Evolutionary conservation across 1,140 invertebrate genomes (phyloP), one percentile per base, ranked within the genome.

Genomic region (Sitophilus oryzae): DNA sequence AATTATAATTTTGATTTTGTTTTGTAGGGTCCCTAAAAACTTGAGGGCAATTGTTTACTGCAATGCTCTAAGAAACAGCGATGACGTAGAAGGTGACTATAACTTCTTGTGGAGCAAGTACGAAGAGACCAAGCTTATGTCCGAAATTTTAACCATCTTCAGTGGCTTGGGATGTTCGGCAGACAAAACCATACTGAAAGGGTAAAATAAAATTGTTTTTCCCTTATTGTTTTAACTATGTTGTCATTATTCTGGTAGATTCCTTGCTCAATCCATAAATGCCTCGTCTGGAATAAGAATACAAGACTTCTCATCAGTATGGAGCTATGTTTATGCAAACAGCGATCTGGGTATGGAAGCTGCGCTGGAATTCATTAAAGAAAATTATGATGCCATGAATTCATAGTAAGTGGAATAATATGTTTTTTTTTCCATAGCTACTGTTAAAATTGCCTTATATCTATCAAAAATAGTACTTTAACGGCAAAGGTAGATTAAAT

Each of bases 31-130:
- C 16, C 72, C 74, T 25, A 70, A 76, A 20, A 81, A 82, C 56
- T 72, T 80, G 59, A 74, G 77, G 20, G 73, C 74, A 18, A 76
- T 76, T 52, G 78, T 82, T 9, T 82, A 82, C 64, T 82, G 80
- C 61, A 70, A 67, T 40, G 77, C 72, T 22, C 63, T 82, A 4
- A 67, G 74, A 21, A 63, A 75, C 16, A 34, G 66, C 65, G n/a
- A 59, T 46, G 30, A 54, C 15, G 35, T 18, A 2, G 16, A 50
- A 8, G 44, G 36, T 0, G 74, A 81, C 42, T 82, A 76, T 58
- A 59, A 77, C 11, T 70, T 61, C 19, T 68, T 82, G 46, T 81
- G 76, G 70, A 58, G 71, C 1, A 70, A 74, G 43, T 80, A 76
- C 61, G 58, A 68, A n/a, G 53, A 53, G 4, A 71, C 75, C 59